Percentiles rank a stretch among this genome's conserved stretches.
Conservation (phyloP, 2,888 invertebrate species). For the Drosophila demipolita region DNA sequence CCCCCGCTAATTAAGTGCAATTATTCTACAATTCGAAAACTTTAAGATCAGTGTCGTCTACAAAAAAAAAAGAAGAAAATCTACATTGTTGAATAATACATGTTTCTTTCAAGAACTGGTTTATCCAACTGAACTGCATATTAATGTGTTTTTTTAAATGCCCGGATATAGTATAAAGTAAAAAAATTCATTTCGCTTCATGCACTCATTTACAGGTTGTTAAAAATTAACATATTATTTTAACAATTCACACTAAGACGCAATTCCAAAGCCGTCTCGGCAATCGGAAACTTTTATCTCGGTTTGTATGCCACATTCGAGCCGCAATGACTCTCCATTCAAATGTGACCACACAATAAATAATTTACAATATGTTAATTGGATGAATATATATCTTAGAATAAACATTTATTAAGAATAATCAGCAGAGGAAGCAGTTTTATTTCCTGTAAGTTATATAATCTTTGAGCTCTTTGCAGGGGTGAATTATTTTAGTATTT, state of each 20-base stretch:
- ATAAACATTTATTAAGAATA: not conserved
- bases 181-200: not conserved
- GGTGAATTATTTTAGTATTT: slow-evolving; percentile 1
- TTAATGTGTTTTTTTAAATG: not conserved
- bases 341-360: slow-evolving; percentile 35
- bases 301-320: slow-evolving; percentile 30
- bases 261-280: slow-evolving; percentile 15
- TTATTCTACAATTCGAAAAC: slow-evolving; percentile 14
- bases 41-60: slow-evolving; percentile 21
- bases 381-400: not conserved
- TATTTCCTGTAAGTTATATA: not conserved
- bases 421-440: slow-evolving; percentile 23
- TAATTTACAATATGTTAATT: slow-evolving; percentile 43
- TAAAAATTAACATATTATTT: slow-evolving; percentile 24
- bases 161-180: not conserved
- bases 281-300: not conserved
- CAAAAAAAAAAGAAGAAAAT: not conserved
- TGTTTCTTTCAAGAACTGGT: slow-evolving; percentile 26
- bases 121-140: slow-evolving; percentile 6
- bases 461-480: not conserved
- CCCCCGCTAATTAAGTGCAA: slow-evolving; percentile 36
- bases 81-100: not conserved
- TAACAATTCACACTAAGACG: slow-evolving; percentile 19
- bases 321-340: slow-evolving; percentile 37
- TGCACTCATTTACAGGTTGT: not conserved